These are phyloP conservation scores for Hexactinellida sp. DNA, from an alignment of 37 sponge, comb jelly and placozoan species.

Conservation along the genomic window DNA sequence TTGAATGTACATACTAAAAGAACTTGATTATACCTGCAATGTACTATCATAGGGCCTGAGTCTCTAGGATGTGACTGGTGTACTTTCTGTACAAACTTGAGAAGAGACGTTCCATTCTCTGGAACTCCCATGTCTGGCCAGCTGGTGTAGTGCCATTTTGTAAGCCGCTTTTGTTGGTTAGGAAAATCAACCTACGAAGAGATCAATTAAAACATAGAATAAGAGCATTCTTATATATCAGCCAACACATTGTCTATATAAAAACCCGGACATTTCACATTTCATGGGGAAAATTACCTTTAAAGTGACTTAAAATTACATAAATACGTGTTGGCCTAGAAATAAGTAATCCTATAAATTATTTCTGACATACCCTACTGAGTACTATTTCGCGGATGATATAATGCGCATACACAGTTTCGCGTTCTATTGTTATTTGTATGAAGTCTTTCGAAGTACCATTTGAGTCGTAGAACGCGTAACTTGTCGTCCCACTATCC, in stretches of 20 bases:
- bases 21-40: slow-evolving; percentile 57
- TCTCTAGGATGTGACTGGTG: slow-evolving; percentile 28
- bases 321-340: too few relatives aligned
- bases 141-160: slow-evolving; percentile 70
- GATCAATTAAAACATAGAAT: not conserved
- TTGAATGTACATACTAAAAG: too few relatives aligned
- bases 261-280: too few relatives aligned
- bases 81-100: slow-evolving; percentile 62
- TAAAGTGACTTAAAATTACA: too few relatives aligned
- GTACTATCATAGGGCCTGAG: slow-evolving; percentile 76
- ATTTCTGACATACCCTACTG: slow-evolving; percentile 20
- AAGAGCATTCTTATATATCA: too few relatives aligned
- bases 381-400: not conserved
- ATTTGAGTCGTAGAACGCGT: not conserved
- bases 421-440: not conserved
- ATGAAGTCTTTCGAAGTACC: not conserved
- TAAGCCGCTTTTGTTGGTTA: slow-evolving; percentile 26
- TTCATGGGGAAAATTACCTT: not conserved
- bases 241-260: too few relatives aligned
- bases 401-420: not conserved
- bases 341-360: not conserved
- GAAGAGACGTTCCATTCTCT: slow-evolving; percentile 55
- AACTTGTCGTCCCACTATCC: slow-evolving; percentile 24
- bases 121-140: slow-evolving; percentile 98
- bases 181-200: not conserved